Evolutionary conservation across 2,888 invertebrate genomes (phyloP), one percentile per base, ranked within the genome.

Genomic region (Atrina japonica): DNA sequence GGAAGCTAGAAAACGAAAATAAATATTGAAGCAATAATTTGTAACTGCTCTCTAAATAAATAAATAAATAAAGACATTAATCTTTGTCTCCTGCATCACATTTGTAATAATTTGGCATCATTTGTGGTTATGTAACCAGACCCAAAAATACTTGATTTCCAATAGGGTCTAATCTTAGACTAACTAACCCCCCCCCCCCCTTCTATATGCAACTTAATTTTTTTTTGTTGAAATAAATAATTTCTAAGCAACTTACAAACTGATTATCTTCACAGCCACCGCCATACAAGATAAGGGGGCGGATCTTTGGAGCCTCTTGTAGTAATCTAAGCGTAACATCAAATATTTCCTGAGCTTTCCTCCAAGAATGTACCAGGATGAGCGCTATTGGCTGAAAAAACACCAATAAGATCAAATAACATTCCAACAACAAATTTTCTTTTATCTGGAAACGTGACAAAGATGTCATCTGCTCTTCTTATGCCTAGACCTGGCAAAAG

Each of bases 361-460:
- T 93, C 93, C 83, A 92, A 83, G n/a, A 93, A 0, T 94, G 92
- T 77, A 94, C 94, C 21, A 96, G 88, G 66, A 96, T 93, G 5
- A 96, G 91, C 21, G 92, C 93, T 16, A 93, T 90, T 0, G 95
- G 95, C 40, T 94, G 93, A 47, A 91, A 91, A 23, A 45, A 56
- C 35, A 35, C 35, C 5, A 35, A 35, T 7, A 11, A 35, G 11
- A 35, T 35, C 35, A 35, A 35, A 35, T 7, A 7, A 35, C 5
- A 35, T 7, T 35, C 35, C 11, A 7, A 35, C 35, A 35, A n/a
- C n/a, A n/a, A n/a, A n/a, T 18, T n/a, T n/a, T 49, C 16, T 21
- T 49, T n/a, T 49, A n/a, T 16, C 50, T n/a, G 16, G 14, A 49
- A 11, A 11, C 18, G n/a, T 49, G 50, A 11, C n/a, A n/a, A n/a